phyloP scores from a whole-genome alignment of 2,797 vertebrate species.

The Cossypha niveicapilla region DNA sequence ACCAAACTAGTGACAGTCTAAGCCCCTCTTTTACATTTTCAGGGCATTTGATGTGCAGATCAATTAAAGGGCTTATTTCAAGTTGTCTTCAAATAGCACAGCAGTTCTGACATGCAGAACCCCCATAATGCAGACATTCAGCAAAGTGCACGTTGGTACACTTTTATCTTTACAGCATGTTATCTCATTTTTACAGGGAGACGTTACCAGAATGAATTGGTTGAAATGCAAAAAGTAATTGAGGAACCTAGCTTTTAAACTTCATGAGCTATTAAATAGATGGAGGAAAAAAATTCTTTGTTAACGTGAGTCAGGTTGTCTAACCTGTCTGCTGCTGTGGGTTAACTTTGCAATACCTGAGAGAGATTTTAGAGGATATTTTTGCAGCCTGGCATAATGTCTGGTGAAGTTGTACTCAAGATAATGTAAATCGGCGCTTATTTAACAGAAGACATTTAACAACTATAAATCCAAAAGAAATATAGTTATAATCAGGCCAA shows the following conservation, averaged over 20 bases:
- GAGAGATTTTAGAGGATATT: neutral
- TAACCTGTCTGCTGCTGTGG: neutral
- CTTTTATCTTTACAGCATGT: conserved; percentile 38
- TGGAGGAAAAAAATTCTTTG: neutral
- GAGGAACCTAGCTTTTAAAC: conserved; percentile 18
- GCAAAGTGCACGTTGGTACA: neutral
- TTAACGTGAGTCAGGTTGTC: neutral
- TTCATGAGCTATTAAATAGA: conserved; percentile 1
- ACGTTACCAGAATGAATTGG: neutral
- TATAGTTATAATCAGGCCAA: neutral
- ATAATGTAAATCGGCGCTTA: neutral
- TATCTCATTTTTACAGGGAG: conserved; percentile 22
- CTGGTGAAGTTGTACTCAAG: neutral
- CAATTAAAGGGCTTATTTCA: neutral
- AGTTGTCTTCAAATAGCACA: neutral
- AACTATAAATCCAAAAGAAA: neutral
- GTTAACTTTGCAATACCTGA: neutral
- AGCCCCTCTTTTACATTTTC: conserved; percentile 18
- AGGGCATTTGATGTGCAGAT: conserved; percentile 38
- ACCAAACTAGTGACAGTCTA: neutral
- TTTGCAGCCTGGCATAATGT: neutral
- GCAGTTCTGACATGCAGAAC: conserved; percentile 13
- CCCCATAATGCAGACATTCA: neutral
- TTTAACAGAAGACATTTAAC: neutral
- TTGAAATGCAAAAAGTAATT: conserved; percentile 5